Base-by-base conservation (phyloP, 2,113 vertebrate genomes). In the Periophthalmodon schlosseri region DNA sequence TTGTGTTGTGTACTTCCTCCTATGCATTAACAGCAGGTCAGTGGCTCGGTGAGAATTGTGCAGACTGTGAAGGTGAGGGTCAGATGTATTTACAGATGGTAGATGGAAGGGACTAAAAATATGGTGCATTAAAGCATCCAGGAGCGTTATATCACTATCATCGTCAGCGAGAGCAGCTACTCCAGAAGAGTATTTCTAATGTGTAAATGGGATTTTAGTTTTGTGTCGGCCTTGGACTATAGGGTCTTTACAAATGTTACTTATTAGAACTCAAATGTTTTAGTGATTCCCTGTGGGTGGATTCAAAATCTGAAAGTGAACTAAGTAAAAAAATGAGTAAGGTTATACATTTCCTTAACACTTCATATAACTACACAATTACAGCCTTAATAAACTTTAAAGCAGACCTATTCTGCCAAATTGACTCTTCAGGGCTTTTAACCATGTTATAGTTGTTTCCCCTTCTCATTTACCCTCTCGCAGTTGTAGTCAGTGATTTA, bases 21-120 rank as follows among this genome's bases (percentile, higher is more conserved):
- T 65, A 20, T 44, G 63, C 63, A 39, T 36, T n/a, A 39, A 65
- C 76, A 18, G 20, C 33, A 76, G 69, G 80, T 86, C 78, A 76
- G 79, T 70, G 75, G 63, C 44, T 34, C 34, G 3, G 63, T 49
- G 54, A 46, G 7, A 33, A 47, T 56, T 10, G 33, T 21, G n/a
- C 39, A 21, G 47, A 70, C 64, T 56, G 36, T 52, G 69, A 80
- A 73, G 58, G 73, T 66, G 28, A 21, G 52, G 63, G 36, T 73
- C 69, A 47, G 36, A 15, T 20, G 28, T 65, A 24, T 68, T 16
- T 66, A 20, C 52, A 21, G 52, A 72, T 21, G 56, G 36, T 47
- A 20, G 28, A 77, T 70, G 68, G 21, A 7, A 63, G 57, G 67
- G 70, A 77, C 28, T 61, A 23, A 70, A 68, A 70, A 76, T 75